Conservation (phyloP, 2,797 vertebrate genomes). For the Natrix natrix region DNA sequence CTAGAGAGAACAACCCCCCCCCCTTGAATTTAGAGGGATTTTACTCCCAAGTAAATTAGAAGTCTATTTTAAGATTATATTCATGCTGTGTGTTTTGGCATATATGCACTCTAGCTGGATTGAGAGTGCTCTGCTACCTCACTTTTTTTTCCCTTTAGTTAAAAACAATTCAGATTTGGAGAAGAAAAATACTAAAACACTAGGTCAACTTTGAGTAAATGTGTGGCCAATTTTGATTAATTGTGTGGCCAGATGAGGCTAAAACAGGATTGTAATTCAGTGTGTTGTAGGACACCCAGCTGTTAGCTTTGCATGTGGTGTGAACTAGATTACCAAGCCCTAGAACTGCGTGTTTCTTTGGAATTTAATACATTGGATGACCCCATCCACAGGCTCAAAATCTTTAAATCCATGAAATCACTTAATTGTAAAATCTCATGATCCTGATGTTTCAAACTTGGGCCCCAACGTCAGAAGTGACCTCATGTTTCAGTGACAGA, state of each 20-base stretch:
- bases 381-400: not conserved
- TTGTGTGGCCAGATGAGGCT: not conserved
- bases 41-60: not conserved
- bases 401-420: not conserved
- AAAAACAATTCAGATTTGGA: not conserved
- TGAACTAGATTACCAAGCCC: not conserved
- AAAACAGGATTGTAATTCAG: not conserved
- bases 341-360: not conserved
- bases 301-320: not conserved
- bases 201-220: not conserved
- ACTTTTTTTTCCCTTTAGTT: not conserved
- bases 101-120: not conserved
- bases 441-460: not conserved
- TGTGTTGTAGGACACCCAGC: not conserved
- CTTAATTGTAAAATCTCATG: not conserved
- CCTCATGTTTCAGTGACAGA: not conserved
- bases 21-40: not conserved
- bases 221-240: not conserved
- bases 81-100: not conserved
- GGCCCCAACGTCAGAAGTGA: not conserved
- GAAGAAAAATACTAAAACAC: not conserved
- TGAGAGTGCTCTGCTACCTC: not conserved
- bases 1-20: no score
- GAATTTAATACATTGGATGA: not conserved
- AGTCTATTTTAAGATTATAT: not conserved